phyloP scores from a whole-genome alignment of 2,888 invertebrate genomes.

The Ptycholaimellus sp. region DNA sequence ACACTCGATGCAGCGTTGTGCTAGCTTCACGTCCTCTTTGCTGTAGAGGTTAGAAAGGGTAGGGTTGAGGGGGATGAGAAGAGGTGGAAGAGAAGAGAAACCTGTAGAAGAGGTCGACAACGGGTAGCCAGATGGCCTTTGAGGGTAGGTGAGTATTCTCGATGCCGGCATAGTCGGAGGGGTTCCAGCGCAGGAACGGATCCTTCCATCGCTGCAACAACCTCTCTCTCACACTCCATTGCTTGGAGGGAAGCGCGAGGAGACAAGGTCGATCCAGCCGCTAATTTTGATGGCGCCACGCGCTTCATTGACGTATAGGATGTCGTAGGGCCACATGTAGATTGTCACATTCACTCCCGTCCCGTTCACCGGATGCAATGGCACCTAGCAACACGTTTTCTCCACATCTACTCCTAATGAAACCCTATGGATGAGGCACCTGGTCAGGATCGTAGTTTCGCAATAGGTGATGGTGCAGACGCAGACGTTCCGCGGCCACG shows the following conservation, averaged over 20 bases:
- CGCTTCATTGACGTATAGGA: constrained; percentile 2
- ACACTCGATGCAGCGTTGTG: neutral
- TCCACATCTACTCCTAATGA: too few species aligned
- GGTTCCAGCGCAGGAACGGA: constrained; percentile 3
- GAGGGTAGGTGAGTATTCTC: neutral
- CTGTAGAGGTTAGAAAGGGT: too few species aligned
- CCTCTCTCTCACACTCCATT: too few species aligned
- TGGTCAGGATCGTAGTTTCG: too few species aligned
- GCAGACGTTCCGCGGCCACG: too few species aligned
- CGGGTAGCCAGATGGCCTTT: constrained; percentile 5
- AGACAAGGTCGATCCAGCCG: constrained; percentile 5
- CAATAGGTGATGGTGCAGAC: too few species aligned
- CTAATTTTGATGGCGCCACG: constrained; percentile 3
- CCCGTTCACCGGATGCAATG: too few species aligned
- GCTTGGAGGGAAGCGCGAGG: too few species aligned
- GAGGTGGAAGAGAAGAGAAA: too few species aligned
- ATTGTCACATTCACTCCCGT: neutral
- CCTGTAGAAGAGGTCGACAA: constrained; percentile 6
- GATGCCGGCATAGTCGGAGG: constrained; percentile 1
- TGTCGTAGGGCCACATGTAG: constrained; percentile 5
- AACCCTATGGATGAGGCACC: too few species aligned
- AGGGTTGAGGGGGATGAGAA: too few species aligned
- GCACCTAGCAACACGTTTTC: too few species aligned
- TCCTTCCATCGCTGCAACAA: constrained; percentile 5
- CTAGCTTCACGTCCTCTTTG: neutral